Evolutionary conservation across 2,113 vertebrate species (phyloP).

Genomic region (Delphinus delphis): DNA sequence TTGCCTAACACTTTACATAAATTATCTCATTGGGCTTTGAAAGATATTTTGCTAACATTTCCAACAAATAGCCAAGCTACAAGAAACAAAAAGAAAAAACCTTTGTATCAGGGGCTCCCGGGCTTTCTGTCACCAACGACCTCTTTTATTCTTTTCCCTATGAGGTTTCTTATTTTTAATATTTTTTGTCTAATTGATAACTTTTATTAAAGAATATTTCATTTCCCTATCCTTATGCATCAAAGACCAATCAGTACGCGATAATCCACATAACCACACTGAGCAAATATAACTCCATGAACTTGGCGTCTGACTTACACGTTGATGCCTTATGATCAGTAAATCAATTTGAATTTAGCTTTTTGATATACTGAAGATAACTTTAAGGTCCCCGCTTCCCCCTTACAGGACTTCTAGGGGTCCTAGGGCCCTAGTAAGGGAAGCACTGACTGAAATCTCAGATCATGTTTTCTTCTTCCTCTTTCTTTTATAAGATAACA

Average conservation of each 20-base stretch:
- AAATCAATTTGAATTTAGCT: slow-evolving; percentile 38
- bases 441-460: slow-evolving; percentile 27
- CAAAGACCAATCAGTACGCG: slow-evolving; percentile 31
- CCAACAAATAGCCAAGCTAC: slow-evolving; percentile 39
- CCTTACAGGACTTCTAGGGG: neutral
- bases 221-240: slow-evolving; percentile 41
- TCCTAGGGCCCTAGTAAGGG: neutral
- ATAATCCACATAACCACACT: slow-evolving; percentile 17
- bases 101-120: neutral
- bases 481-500: neutral
- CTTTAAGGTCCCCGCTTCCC: neutral
- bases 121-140: neutral
- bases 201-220: slow-evolving; percentile 54
- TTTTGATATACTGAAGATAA: neutral
- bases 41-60: slow-evolving; percentile 60
- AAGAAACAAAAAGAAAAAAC: neutral
- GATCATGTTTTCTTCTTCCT: neutral
- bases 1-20: slow-evolving; percentile 75
- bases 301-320: slow-evolving; percentile 23
- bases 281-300: slow-evolving; percentile 48
- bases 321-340: slow-evolving; percentile 19
- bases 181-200: slow-evolving; percentile 50
- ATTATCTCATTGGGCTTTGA: slow-evolving; percentile 60
- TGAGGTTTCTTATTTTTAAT: slow-evolving; percentile 47
- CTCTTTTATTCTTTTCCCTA: slow-evolving; percentile 10